phyloP scores from a whole-genome alignment of 2,888 invertebrate species.

The Nysson spinosus region DNA sequence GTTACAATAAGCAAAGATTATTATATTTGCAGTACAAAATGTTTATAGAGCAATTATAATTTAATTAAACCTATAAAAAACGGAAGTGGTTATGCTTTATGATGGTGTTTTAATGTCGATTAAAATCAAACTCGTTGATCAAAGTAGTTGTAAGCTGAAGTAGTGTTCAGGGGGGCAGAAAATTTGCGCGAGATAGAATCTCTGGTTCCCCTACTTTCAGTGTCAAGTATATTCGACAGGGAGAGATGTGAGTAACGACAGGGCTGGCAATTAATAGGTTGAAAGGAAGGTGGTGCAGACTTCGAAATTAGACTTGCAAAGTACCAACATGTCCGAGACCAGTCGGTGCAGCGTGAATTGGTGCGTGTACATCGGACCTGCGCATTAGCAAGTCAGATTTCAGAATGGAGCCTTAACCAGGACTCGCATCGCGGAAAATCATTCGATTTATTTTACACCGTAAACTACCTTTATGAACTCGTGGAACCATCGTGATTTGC shows the following conservation, averaged over 20 bases:
- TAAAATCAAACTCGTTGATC: no score
- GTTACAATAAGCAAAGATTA: no score
- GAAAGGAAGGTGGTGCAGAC: conserved; percentile 35
- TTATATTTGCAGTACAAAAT: no score
- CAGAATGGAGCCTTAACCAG: conserved; percentile 35
- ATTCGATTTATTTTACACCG: conserved; percentile 50
- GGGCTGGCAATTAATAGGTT: conserved; percentile 50
- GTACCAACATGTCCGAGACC: conserved; percentile 38
- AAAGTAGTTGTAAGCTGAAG: no score
- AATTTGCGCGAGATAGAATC: no score
- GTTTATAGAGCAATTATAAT: no score
- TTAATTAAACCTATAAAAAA: no score
- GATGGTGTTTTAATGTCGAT: no score
- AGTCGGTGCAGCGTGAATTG: conserved; percentile 13
- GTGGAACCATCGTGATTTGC: conserved; percentile 6
- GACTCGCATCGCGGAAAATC: conserved; percentile 48
- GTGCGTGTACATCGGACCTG: conserved; percentile 34
- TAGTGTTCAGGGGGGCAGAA: no score
- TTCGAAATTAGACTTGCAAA: conserved; percentile 63
- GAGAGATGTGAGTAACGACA: conserved; percentile 24
- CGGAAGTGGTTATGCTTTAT: no score
- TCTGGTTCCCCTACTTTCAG: no score
- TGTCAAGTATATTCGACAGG: no score
- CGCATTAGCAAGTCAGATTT: conserved; percentile 63
- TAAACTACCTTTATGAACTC: conserved; percentile 16